Base-by-base conservation (phyloP, 2,113 vertebrate genomes). In the Eira barbara region DNA sequence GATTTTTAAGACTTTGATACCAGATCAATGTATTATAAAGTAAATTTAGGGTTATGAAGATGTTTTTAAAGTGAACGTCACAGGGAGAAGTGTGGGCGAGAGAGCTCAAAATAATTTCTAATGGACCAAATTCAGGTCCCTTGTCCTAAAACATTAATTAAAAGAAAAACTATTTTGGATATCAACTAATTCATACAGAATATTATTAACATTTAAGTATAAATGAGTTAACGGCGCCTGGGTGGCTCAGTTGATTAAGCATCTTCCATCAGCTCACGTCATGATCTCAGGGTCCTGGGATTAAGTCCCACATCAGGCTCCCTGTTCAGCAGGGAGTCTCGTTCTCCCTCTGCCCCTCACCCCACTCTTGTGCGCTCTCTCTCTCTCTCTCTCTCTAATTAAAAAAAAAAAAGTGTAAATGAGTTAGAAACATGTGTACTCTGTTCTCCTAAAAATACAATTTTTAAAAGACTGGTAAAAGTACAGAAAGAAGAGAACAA, bases 1-100 rank as follows among this genome's bases (percentile, higher is more conserved):
- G 2, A 20, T 76, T 97, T 94, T 95, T 74, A 83, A 92, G 92
- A n/a, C 29, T 88, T 95, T 94, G 42, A 86, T 89, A 92, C 9
- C 6, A 91, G 42, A 86, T 52, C 83, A 82, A 84, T 36, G 5
- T 20, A 3, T 82, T 49, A 81, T 96, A 96, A 61, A 15, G 13
- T 80, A 87, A 95, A 97, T 96, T 31, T 76, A 27, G 4, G 29
- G 6, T 36, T 65, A 91, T 80, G 11, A 92, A 91, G 89, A 71
- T 49, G 17, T 80, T 92, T 67, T 94, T 73, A 93, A 94, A 91
- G 25, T 95, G 25, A 85, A 49, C 0, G 2, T 25, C 71, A 39
- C 27, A 34, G 25, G 29, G 3, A 47, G 21, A 95, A 45, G 39
- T 23, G 2, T n/a, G 15, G 15, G 21, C 0, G 1, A 94, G 2